Evolutionary conservation across 2,113 vertebrate species (phyloP), one percentile per base, ranked within the genome.

Genomic region (Poecile atricapillus): DNA sequence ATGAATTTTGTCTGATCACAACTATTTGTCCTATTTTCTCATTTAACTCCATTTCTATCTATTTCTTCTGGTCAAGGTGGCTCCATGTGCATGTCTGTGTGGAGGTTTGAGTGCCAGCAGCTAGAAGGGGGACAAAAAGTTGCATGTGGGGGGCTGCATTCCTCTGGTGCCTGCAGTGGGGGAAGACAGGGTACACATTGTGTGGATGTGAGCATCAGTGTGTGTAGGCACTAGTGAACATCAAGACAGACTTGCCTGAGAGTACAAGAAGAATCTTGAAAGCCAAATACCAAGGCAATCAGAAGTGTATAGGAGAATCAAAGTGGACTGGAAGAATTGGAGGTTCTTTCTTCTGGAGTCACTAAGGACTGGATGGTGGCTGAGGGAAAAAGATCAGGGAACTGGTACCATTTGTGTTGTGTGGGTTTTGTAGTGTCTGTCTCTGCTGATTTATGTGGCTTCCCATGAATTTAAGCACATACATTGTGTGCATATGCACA

Each of bases 91-190:
- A 5, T 11, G 4, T n/a, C 18, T 39, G 4, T n/a, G 13, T 44
- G 31, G 9, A 74, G 8, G 16, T 69, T n/a, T 82, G 44, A 64
- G 16, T 13, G 27, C 5, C 18, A 69, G 37, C 7, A 46, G 37
- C 17, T 8, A 24, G 7, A 71, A 33, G 6, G 44, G 22, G 8
- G 6, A 16, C 15, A 62, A 19, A 7, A 69, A 33, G 31, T 49
- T 1, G 0, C 7, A 5, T 4, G 5, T 23, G 2, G 4, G 7
- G 1, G 6, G 18, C 13, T 0, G 0, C 9, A 22, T 20, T 24
- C 18, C 59, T 47, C 25, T 31, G 10, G 24, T 44, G 15, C 27
- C 52, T 59, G 15, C 35, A 63, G 5, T 0, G 0, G 19, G 14
- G 13, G 3, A 76, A 28, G 56, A 68, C 0, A 0, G 35, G 5